phyloP scores from a whole-genome alignment of 1,140 invertebrate species.

The Calliopsis andreniformis region DNA sequence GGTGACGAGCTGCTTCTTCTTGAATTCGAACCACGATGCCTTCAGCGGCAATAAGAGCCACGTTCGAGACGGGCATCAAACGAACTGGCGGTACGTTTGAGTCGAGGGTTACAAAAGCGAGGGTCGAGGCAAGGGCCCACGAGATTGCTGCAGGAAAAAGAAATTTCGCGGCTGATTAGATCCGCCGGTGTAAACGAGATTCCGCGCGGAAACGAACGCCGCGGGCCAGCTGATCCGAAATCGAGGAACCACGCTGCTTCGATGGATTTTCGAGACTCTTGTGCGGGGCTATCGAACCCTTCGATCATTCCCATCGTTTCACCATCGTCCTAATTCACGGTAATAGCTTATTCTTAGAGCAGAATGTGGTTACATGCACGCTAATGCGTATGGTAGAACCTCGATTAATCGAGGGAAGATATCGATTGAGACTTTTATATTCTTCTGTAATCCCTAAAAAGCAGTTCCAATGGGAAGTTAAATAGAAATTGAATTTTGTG shows the following conservation, averaged over 20 bases:
- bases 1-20: conserved; percentile 37
- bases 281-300: background rate
- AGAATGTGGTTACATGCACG: no score
- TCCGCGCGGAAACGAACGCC: conserved; percentile 44
- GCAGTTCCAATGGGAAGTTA: no score
- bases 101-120: conserved; percentile 26
- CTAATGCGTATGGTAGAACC: no score
- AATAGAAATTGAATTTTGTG: no score
- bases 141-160: conserved; percentile 66
- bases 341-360: no score
- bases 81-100: conserved; percentile 24
- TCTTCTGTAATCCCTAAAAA: no score
- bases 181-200: conserved; percentile 69
- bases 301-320: no score
- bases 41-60: conserved; percentile 54
- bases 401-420: no score
- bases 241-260: background rate
- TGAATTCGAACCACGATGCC: conserved; percentile 61
- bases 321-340: no score
- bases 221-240: conserved; percentile 33
- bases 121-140: no score
- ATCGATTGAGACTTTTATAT: no score
- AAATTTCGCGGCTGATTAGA: conserved; percentile 72
- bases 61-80: conserved; percentile 44
- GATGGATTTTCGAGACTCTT: no score